Evolutionary conservation across 1,140 invertebrate species (phyloP), one percentile per base, ranked within the genome.

Genomic region (Pachyrhynchus sulphureomaculatus): DNA sequence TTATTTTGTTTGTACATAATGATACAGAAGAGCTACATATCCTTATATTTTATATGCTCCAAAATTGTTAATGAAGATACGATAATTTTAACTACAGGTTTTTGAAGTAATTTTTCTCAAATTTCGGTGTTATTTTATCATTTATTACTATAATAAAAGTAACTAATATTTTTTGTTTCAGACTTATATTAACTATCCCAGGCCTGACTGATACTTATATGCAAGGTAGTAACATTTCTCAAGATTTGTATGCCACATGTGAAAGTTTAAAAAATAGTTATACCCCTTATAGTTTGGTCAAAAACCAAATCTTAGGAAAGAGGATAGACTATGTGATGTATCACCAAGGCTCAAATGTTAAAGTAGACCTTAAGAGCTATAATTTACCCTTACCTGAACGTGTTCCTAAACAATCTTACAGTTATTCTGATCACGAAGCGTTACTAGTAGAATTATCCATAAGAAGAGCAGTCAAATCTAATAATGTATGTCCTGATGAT

Each of bases 351-450:
- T 70, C 80, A 42, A 75, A 77, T 73, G 53, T 75, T 49, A 70
- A 87, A 80, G 82, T 85, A 41, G 80, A 82, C 54, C 77, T 87
- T 41, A 67, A 80, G 29, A 81, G 83, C 66, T 91, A 86, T 77
- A 78, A 78, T 39, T 83, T 89, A 62, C 89, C 91, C 4, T 84
- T 92, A 47, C 84, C 89, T 64, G 79, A 86, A 32, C 80, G 86
- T 66, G 84, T 95, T 36, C 89, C 91, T 8, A 82, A 81, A 0
- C 73, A 83, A 54, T 72, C 80, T 47, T 92, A 88, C 67, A 92
- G 91, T 71, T 95, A 88, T 77, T 95, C 93, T 0, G 93, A 96
- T 76, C 93, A 96, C 73, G 93, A 95, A 80, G 92, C 90, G n/a
- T 86, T 96, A 9, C 10, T n/a, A 75, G 60, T 62, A 1, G 60